Conservation (phyloP, 2,113 vertebrate species). For the Macaca mulatta region DNA sequence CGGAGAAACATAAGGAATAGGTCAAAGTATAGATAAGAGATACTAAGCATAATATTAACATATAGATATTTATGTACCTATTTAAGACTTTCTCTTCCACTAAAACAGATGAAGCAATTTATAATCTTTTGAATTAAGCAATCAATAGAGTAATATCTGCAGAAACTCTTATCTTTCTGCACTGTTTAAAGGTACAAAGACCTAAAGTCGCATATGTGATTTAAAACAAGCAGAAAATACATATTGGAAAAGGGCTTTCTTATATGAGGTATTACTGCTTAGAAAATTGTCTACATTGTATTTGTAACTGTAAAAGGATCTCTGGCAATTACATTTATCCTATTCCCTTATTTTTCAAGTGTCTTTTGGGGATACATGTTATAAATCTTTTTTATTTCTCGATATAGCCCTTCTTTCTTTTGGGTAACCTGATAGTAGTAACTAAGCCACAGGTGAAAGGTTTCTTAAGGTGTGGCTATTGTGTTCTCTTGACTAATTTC, state of each 20-base stretch:
- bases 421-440: neutral
- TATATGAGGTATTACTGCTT: neutral
- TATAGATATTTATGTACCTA: neutral
- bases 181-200: neutral
- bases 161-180: neutral
- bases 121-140: neutral
- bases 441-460: neutral
- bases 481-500: neutral
- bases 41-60: conserved; percentile 7
- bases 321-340: neutral
- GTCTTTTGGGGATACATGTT: neutral
- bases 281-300: neutral
- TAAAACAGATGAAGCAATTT: neutral
- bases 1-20: neutral
- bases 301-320: neutral
- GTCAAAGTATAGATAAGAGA: neutral
- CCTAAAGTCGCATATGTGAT: neutral
- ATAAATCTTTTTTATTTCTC: neutral
- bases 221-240: neutral
- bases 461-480: neutral
- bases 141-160: neutral
- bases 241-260: neutral
- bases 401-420: neutral
- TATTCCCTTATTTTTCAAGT: neutral
- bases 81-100: neutral